Evolutionary conservation across 2,797 vertebrate genomes (phyloP).

Genomic region (Sandelia bainsii): DNA sequence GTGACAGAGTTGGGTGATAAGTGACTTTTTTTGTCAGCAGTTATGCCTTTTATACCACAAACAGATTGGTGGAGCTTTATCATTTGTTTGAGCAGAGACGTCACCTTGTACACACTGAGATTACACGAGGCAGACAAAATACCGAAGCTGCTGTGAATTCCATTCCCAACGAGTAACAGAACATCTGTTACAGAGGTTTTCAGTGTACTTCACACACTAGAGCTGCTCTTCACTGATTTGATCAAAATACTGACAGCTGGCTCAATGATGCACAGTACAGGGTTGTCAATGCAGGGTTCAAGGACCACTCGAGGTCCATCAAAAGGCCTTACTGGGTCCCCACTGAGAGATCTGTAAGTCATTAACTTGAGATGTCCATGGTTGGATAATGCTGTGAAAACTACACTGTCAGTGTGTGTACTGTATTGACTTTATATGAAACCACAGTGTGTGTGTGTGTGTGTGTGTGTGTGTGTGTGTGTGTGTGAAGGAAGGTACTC

Average conservation of each 20-base stretch:
- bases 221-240: constrained; percentile 19
- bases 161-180: background rate
- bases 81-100: constrained; percentile 13
- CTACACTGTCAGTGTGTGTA: background rate
- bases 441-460: constrained; percentile 13
- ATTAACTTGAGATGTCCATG: constrained; percentile 20
- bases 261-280: background rate
- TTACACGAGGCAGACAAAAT: constrained; percentile 7
- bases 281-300: background rate
- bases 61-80: background rate
- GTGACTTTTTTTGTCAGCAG: background rate
- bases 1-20: background rate
- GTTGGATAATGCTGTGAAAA: constrained; percentile 5
- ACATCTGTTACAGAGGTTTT: background rate
- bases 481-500: background rate
- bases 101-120: constrained; percentile 6
- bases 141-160: constrained; percentile 1
- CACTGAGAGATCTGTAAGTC: background rate
- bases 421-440: background rate
- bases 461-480: constrained; percentile 11
- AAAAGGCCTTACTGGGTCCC: background rate
- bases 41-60: background rate
- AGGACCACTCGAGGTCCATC: constrained; percentile 10
- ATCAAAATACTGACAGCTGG: background rate
- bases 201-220: background rate